A percentile compares a stretch with the other conserved stretches of the same genome.
Conservation (phyloP, 2,797 vertebrate genomes). For the Cyprinodon diabolis region DNA sequence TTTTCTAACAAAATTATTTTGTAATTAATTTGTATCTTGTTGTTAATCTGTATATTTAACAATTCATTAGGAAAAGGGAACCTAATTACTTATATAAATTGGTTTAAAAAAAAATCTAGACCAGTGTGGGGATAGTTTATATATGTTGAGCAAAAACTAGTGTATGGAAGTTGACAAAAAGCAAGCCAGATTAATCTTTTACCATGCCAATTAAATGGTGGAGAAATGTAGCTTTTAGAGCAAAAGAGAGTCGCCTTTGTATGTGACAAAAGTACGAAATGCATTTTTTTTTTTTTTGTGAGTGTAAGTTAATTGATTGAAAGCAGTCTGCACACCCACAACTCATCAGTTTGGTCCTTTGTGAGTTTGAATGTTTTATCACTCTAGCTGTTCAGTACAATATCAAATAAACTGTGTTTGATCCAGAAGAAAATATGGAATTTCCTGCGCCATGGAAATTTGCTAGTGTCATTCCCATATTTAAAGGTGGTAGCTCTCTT, state of each 20-base stretch:
- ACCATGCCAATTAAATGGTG: neutral
- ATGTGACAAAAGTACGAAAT: neutral
- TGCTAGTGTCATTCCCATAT: no score
- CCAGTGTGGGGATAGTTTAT: neutral
- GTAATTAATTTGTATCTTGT: neutral
- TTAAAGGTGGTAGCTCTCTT: no score
- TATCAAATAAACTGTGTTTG: neutral
- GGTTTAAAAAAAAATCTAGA: neutral
- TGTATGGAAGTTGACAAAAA: neutral
- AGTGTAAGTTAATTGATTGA: neutral
- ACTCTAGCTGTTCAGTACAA: neutral
- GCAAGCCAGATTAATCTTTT: neutral
- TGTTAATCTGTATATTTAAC: neutral
- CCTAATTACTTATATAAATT: neutral
- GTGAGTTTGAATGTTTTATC: neutral
- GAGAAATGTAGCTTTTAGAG: neutral
- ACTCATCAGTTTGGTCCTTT: neutral
- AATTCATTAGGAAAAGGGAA: neutral
- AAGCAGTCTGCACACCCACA: neutral
- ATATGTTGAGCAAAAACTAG: neutral
- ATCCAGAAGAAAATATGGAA: neutral
- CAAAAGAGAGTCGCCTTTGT: neutral
- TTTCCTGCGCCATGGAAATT: no score
- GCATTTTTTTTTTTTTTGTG: neutral
- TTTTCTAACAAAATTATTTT: no score